These are phyloP conservation scores for Gambelia wislizenii DNA, from an alignment of 2,797 vertebrate species.

Conservation along the genomic window DNA sequence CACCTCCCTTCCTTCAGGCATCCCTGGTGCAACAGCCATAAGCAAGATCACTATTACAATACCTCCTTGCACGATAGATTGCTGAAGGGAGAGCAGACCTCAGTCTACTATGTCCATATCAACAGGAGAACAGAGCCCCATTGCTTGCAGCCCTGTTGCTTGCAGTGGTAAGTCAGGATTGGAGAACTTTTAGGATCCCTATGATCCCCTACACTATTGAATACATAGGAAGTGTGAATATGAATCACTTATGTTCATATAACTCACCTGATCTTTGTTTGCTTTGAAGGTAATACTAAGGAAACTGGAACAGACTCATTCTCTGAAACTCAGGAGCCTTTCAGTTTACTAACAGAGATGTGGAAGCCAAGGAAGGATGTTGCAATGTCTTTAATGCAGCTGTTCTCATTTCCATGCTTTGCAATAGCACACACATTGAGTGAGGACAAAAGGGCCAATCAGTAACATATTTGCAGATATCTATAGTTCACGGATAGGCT, in stretches of 20 bases:
- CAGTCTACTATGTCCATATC: too few species aligned
- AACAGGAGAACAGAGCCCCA: too few species aligned
- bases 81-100: too few species aligned
- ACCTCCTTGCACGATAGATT: too few species aligned
- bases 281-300: constrained; percentile 26
- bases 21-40: too few species aligned
- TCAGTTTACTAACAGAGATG: not conserved
- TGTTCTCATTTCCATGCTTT: not conserved
- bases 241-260: not conserved
- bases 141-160: too few species aligned
- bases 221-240: too few species aligned
- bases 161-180: too few species aligned
- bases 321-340: not conserved
- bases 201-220: too few species aligned
- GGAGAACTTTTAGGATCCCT: too few species aligned
- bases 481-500: constrained; percentile 22
- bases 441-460: constrained; percentile 38
- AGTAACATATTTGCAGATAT: constrained; percentile 21
- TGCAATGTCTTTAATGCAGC: not conserved
- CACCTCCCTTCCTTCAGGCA: too few species aligned
- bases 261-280: constrained; percentile 8
- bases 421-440: not conserved
- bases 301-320: not conserved
- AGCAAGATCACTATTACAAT: too few species aligned
- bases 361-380: rapidly evolving